Evolutionary conservation across 2,113 vertebrate species (phyloP).

Genomic region (Arvicanthis niloticus): DNA sequence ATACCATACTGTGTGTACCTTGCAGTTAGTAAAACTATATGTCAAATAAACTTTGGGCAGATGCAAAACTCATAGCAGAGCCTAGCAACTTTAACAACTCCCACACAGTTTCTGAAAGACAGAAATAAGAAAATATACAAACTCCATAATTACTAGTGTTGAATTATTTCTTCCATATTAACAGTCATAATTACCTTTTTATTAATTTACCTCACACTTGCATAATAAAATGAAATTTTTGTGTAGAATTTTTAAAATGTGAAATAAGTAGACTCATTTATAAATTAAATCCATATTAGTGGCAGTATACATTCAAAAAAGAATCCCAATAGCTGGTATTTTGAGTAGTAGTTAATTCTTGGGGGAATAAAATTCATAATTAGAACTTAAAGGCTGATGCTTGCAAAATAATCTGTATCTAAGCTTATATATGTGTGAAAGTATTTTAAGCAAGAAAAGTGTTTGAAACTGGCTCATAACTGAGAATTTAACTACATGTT

Average conservation of each 20-base stretch:
- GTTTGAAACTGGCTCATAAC: background rate
- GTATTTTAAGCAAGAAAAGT: background rate
- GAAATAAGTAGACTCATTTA: background rate
- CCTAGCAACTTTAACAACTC: background rate
- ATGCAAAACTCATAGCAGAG: background rate
- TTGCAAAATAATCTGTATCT: background rate
- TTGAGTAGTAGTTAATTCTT: background rate
- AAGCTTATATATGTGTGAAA: background rate
- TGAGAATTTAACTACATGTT: background rate
- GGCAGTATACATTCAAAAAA: background rate
- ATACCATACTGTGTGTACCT: accelerated
- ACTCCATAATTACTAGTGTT: background rate
- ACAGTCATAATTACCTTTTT: background rate
- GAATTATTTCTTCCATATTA: background rate
- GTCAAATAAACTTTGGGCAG: background rate
- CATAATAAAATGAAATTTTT: background rate
- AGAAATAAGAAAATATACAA: background rate
- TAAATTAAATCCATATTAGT: background rate
- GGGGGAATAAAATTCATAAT: background rate
- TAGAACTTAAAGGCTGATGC: background rate
- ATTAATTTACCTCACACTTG: background rate
- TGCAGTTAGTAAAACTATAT: background rate
- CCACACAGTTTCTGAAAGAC: background rate
- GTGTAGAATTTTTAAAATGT: background rate
- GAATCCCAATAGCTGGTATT: background rate